A percentile compares a stretch with the other conserved stretches of the same genome.
These are phyloP conservation scores for Caenorhabditis angaria DNA, from an alignment of 2,888 invertebrate genomes.

Conservation along the genomic window DNA sequence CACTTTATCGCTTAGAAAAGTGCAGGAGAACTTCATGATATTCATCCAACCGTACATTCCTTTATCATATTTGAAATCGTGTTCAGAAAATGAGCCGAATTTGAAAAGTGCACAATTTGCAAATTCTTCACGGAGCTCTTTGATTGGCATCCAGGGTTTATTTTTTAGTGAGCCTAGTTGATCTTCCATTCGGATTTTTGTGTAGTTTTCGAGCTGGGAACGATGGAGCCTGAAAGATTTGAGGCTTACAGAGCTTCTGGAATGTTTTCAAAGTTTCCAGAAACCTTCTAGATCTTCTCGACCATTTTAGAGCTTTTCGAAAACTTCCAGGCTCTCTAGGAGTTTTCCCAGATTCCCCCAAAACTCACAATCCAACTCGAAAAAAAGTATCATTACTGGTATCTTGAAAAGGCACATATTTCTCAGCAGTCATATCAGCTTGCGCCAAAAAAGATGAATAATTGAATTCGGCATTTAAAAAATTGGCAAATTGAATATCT, in stretches of 20 bases:
- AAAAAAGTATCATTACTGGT: constrained; percentile 55
- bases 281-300: background rate
- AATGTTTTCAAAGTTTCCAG: constrained; percentile 4
- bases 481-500: constrained; percentile 35
- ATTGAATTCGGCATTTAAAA: constrained; percentile 46
- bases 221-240: constrained; percentile 36
- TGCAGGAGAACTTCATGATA: constrained; percentile 59
- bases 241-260: no score
- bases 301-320: background rate
- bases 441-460: constrained; percentile 39
- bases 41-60: constrained; percentile 62
- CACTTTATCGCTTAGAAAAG: constrained; percentile 39
- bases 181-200: constrained; percentile 45
- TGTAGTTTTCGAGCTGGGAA: constrained; percentile 47
- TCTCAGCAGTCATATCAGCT: constrained; percentile 43
- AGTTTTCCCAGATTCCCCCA: no score
- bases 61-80: constrained; percentile 64
- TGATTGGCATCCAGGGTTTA: constrained; percentile 58
- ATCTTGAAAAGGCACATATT: constrained; percentile 54
- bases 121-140: constrained; percentile 56
- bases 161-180: constrained; percentile 52
- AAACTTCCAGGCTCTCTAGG: no score
- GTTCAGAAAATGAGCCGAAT: constrained; percentile 48
- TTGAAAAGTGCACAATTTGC: constrained; percentile 53
- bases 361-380: constrained; percentile 49